Evolutionary conservation across 2,113 vertebrate species (phyloP).

Genomic region (Connochaetes taurinus): DNA sequence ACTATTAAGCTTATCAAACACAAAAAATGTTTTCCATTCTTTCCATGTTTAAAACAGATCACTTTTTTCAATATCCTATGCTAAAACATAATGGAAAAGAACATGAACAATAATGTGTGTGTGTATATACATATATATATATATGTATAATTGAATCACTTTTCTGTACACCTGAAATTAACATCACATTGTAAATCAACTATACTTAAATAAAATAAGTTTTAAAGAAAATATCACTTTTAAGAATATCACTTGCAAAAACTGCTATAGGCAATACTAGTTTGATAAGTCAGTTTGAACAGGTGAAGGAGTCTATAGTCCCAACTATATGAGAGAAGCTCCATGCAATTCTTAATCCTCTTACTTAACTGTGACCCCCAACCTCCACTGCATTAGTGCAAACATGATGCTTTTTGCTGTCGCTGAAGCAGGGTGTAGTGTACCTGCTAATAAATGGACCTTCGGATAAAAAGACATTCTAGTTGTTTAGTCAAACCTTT

Average conservation of each 20-base stretch:
- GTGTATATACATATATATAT: too few species aligned
- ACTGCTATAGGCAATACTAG: not conserved
- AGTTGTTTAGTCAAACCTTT: not conserved
- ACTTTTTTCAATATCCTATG: not conserved
- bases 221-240: not conserved
- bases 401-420: not conserved
- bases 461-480: not conserved
- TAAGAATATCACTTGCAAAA: not conserved
- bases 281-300: not conserved
- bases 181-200: not conserved
- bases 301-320: not conserved
- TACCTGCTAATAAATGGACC: not conserved
- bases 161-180: not conserved
- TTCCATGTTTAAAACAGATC: not conserved
- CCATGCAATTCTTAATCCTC: not conserved
- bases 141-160: not conserved
- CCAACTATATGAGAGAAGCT: not conserved
- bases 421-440: not conserved
- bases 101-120: not conserved
- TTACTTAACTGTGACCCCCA: not conserved
- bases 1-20: not conserved
- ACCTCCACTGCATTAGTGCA: not conserved
- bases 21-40: not conserved
- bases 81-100: not conserved
- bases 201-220: not conserved